Base-by-base conservation (phyloP, 2,888 invertebrate genomes). In the Crepidodera aurea region DNA sequence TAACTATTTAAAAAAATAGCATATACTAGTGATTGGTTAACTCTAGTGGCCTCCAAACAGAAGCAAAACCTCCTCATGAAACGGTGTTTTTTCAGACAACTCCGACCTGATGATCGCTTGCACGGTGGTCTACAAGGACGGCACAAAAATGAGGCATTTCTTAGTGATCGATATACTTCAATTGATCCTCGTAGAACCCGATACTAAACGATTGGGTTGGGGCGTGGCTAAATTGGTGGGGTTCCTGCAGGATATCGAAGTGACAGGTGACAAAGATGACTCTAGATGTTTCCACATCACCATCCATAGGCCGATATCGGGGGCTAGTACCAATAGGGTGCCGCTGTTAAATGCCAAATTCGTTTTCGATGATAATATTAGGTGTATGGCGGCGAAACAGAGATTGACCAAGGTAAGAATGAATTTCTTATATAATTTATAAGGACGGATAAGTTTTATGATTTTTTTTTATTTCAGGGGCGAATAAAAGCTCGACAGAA, bases 301-400 rank as follows among this genome's bases (percentile, higher is more conserved):
- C 0, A 92, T 98, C 27, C 95, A 97, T 81, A 90, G 93, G 72
- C 92, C 92, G 0, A 83, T 86, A 54, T 83, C 83, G n/a, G 83
- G 83, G 62, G 77, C 79, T n/a, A 86, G 89, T 0, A 83, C 88
- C 18, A 90, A 90, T 57, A 84, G 91, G 48, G 87, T 91, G 0
- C 92, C 94, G 0, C 81, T 95, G n/a, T 82, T 96, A 6, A 88
- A 92, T 2, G 94, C 96, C 7, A 95, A 93, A 81, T 98, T 99
- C 81, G 88, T 98, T 64, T 99, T 99, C 79, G 98, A 99, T 78
- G 99, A 99, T 83, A 98, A 98, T 78, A 99, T 99, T 70, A 87
- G 98, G 25, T 98, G 98, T 77, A 97, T 98, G 97, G 98, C 98
- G 13, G 98, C 98, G 18, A 98, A 98, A 77, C 98, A 98, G 80